Evolutionary conservation across 2,113 vertebrate genomes (phyloP).

Genomic region (Trogon melanurus): DNA sequence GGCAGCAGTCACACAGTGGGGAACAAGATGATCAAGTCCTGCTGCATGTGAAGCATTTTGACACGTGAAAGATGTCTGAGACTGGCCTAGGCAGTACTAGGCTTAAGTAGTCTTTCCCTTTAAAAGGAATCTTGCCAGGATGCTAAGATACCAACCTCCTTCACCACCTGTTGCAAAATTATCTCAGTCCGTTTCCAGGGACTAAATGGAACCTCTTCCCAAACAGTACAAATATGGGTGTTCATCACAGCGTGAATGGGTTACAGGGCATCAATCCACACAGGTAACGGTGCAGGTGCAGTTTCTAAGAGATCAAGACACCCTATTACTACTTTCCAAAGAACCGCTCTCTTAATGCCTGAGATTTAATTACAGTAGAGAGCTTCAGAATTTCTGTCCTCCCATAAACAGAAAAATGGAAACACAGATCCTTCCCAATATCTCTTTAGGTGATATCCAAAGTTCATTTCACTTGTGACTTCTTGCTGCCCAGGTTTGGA

Average conservation of each 20-base stretch:
- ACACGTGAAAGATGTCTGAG: background rate
- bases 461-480: background rate
- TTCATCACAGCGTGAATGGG: background rate
- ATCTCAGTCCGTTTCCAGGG: background rate
- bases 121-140: background rate
- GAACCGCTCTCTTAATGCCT: background rate
- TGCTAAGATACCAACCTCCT: background rate
- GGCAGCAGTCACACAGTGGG: background rate
- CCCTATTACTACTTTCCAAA: background rate
- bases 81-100: background rate
- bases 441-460: background rate
- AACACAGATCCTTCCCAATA: background rate
- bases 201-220: background rate
- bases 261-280: background rate
- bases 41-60: background rate
- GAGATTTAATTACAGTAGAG: background rate
- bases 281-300: background rate
- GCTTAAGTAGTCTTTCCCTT: background rate
- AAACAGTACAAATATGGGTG: background rate
- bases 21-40: background rate
- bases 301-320: background rate
- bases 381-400: background rate
- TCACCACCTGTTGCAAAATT: background rate
- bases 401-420: background rate
- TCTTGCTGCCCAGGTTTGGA: background rate